Conservation (phyloP, 2,797 vertebrate species). For the Champsocephalus gunnari region DNA sequence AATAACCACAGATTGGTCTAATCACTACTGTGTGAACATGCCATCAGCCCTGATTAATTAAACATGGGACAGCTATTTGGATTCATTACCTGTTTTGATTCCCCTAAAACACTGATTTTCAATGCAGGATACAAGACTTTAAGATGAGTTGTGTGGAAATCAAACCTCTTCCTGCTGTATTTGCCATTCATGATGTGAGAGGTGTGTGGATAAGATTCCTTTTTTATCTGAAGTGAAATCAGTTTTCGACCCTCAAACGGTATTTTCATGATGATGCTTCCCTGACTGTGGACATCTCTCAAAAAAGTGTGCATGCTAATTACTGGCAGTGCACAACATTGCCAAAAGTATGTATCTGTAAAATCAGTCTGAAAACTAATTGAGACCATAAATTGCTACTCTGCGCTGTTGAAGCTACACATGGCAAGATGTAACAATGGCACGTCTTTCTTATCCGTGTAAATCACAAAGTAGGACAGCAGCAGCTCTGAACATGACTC, state of each 20-base stretch:
- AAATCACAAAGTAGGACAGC: neutral
- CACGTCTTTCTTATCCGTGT: constrained; percentile 1
- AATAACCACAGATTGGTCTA: constrained; percentile 32
- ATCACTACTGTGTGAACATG: constrained; percentile 25
- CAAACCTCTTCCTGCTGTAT: neutral
- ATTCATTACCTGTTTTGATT: neutral
- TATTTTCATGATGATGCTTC: neutral
- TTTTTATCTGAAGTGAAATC: neutral
- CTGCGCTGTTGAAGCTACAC: neutral
- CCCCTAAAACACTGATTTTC: neutral
- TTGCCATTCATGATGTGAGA: neutral
- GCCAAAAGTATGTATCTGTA: neutral
- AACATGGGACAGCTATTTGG: constrained; percentile 2
- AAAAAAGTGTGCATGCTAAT: neutral
- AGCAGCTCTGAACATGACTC: neutral
- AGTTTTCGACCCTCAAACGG: neutral
- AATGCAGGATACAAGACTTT: neutral
- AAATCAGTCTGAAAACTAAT: neutral
- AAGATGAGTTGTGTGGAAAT: constrained; percentile 5
- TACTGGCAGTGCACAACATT: neutral
- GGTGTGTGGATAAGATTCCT: neutral
- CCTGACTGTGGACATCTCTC: neutral
- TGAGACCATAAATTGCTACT: neutral
- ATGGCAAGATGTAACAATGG: neutral
- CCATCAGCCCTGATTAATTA: constrained; percentile 5